phyloP scores from a whole-genome alignment of 2,797 vertebrate species.

The Neosalanx taihuensis region DNA sequence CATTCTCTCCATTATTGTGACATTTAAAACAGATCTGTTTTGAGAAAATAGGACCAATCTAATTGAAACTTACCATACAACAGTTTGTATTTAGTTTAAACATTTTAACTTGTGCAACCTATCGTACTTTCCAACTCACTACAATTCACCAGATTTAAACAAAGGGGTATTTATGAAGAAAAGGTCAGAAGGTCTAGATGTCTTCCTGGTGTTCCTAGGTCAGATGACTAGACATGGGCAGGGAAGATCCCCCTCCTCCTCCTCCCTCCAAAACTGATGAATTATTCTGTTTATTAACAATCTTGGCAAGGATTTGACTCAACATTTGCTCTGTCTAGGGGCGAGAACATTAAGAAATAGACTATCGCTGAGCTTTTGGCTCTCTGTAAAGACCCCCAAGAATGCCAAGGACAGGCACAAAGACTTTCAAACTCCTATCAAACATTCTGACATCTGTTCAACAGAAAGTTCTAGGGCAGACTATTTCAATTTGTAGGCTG shows the following conservation, averaged over 20 bases:
- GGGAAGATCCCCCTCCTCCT: constrained; percentile 34
- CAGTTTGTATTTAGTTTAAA: constrained; percentile 16
- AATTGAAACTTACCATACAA: constrained; percentile 29
- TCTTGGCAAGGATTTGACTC: constrained; percentile 62
- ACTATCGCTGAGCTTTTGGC: constrained; percentile 59
- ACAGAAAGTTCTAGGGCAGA: background rate
- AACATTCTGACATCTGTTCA: background rate
- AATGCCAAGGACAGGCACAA: constrained; percentile 49
- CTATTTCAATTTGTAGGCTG: background rate
- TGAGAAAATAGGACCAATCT: constrained; percentile 27
- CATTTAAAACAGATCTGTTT: background rate
- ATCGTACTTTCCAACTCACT: constrained; percentile 31
- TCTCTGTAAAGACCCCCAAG: constrained; percentile 28
- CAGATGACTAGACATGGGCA: constrained; percentile 56
- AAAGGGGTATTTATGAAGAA: constrained; percentile 39
- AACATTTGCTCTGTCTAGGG: constrained; percentile 64
- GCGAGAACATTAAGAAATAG: constrained; percentile 63
- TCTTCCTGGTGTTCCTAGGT: constrained; percentile 60
- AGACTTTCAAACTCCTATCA: constrained; percentile 25
- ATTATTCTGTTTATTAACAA: constrained; percentile 62
- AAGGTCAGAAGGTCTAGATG: constrained; percentile 62
- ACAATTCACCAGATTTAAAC: constrained; percentile 13
- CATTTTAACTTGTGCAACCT: constrained; percentile 44
- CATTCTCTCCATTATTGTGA: constrained; percentile 2
- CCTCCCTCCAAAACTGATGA: constrained; percentile 50